Base-by-base conservation (phyloP, 2,113 vertebrate genomes). In the Odontophorus gujanensis region DNA sequence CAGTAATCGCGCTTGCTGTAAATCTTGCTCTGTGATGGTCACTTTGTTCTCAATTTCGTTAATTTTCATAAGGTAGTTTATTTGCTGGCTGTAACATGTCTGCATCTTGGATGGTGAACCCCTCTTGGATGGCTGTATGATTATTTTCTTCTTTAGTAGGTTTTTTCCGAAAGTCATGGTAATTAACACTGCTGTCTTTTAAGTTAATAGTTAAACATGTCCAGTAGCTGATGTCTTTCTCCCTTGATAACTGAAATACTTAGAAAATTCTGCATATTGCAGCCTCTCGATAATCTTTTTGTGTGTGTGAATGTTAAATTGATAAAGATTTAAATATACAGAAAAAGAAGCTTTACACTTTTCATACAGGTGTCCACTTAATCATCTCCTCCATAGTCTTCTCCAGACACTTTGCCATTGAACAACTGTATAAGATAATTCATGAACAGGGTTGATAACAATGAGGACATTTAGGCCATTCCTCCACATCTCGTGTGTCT, bases 181-280 rank as follows among this genome's bases (percentile, higher is more conserved):
- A 77, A 86, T 89, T 77, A 72, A n/a, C 5, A 48, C 1, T 3
- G 15, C 2, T 74, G 5, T 11, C 14, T 86, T 68, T 86, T 21
- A 69, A 69, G 17, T 57, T 34, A 77, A 18, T 62, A 18, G 11
- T 50, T 67, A 76, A 59, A 28, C 14, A 24, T 53, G 2, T 38
- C 17, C 5, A 9, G 22, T 62, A 68, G 9, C 11, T 57, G 45
- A 15, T 0, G 0, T 57, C 3, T 66, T 78, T 74, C 45, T 84
- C 62, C 8, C 20, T n/a, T 1, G 2, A 10, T 43, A 67, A 45
- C 16, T 42, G 26, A 50, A n/a, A 21, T 30, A 40, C 34, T 82
- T 69, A 48, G 43, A 83, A 85, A 90, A 76, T 88, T 4, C 17
- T 73, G 3, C 7, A 34, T 85, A 51, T 50, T n/a, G 34, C 19